These are phyloP conservation scores for Aphelocoma californica DNA, from an alignment of 2,797 vertebrate genomes.

Conservation along the genomic window DNA sequence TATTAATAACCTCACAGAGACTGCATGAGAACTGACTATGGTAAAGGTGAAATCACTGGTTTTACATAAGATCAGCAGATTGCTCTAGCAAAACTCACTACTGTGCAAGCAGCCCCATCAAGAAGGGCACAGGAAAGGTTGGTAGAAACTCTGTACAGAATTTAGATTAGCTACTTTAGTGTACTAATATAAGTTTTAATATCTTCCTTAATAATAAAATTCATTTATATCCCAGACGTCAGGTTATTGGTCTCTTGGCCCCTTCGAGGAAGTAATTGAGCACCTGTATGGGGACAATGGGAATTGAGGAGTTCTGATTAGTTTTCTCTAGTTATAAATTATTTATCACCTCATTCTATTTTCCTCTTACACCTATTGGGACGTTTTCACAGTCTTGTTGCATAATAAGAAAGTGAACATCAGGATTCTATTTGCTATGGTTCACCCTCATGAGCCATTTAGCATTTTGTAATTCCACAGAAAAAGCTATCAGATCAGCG, in stretches of 20 bases:
- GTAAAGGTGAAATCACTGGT: constrained; percentile 2
- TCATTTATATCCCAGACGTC: constrained; percentile 57
- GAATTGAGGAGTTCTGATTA: constrained; percentile 65
- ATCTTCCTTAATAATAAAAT: constrained; percentile 69
- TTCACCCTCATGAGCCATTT: constrained; percentile 55
- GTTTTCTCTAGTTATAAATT: constrained; percentile 68
- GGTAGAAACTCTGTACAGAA: constrained; percentile 49
- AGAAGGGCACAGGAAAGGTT: constrained; percentile 40
- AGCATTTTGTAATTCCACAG: constrained; percentile 50
- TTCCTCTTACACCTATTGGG: constrained; percentile 48
- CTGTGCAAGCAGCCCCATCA: background rate
- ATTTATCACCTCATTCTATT: constrained; percentile 67
- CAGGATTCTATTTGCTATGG: constrained; percentile 43
- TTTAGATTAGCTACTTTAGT: constrained; percentile 68
- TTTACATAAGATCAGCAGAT: constrained; percentile 2
- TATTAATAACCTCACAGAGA: background rate
- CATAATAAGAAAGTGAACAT: constrained; percentile 62
- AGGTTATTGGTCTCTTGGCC: constrained; percentile 63
- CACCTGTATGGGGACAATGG: constrained; percentile 61
- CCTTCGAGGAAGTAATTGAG: constrained; percentile 55
- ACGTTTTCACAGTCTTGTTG: constrained; percentile 31
- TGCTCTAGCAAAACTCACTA: background rate
- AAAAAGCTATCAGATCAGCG: constrained; percentile 6
- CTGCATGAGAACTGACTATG: background rate
- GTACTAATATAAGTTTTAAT: constrained; percentile 66